Percentiles rank a stretch among this genome's conserved stretches.
These are phyloP conservation scores for Leptinotarsa lineolata DNA, from an alignment of 1,140 invertebrate species.

Conservation along the genomic window DNA sequence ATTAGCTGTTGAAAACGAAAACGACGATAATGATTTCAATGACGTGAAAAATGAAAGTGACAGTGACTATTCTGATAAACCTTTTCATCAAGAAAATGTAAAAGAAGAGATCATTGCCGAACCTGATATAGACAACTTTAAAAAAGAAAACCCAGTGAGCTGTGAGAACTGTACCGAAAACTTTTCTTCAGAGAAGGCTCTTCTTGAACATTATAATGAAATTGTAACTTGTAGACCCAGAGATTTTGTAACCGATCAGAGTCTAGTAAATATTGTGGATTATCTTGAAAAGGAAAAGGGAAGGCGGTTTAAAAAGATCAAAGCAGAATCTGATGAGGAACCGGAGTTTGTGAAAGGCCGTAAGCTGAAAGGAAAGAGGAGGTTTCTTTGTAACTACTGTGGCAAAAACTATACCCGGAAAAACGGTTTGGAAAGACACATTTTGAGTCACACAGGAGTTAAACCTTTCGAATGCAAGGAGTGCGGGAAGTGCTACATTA, in stretches of 20 bases:
- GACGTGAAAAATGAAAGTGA: conserved; percentile 6
- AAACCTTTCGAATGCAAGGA: conserved; percentile 63
- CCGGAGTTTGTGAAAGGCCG: conserved; percentile 18
- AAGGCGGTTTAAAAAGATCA: conserved; percentile 11
- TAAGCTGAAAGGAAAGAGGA: conserved; percentile 18
- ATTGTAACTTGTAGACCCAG: conserved; percentile 10
- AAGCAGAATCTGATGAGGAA: conserved; percentile 28
- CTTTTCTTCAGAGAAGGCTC: background rate
- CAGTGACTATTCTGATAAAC: background rate
- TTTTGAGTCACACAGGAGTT: conserved; percentile 58
- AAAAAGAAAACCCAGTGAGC: background rate
- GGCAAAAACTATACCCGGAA: conserved; percentile 33
- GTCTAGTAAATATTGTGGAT: conserved; percentile 14
- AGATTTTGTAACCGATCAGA: background rate
- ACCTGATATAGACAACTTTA: background rate
- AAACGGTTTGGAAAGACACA: conserved; percentile 28
- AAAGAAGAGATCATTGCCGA: conserved; percentile 13
- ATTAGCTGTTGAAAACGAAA: conserved; percentile 1
- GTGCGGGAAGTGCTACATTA: conserved; percentile 31
- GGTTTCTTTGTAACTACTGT: conserved; percentile 31
- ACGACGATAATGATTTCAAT: background rate
- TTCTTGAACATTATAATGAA: conserved; percentile 21
- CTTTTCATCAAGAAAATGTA: background rate
- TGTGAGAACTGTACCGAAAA: conserved; percentile 27
- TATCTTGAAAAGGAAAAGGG: conserved; percentile 19